Percentiles rank a stretch among this genome's conserved stretches.
Conservation (phyloP, 1,140 invertebrate species). For the Carposina sasakii region DNA sequence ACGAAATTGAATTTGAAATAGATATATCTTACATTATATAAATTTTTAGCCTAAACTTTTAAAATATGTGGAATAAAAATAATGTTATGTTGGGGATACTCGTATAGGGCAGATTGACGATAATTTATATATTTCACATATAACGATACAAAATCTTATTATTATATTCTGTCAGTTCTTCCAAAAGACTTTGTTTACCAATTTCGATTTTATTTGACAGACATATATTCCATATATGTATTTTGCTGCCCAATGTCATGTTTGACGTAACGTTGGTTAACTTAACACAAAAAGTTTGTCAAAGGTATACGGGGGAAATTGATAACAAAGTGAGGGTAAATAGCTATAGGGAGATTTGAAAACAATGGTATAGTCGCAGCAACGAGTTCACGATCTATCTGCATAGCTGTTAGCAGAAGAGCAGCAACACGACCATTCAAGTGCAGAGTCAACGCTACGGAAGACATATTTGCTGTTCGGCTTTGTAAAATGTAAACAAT, state of each 20-base stretch:
- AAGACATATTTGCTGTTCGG: constrained; percentile 40
- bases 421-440: constrained; percentile 58
- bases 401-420: constrained; percentile 26
- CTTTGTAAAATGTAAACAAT: not conserved
- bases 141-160: not conserved
- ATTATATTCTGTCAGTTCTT: too few species aligned
- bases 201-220: too few species aligned
- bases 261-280: too few species aligned
- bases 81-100: not conserved
- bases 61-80: not conserved
- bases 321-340: constrained; percentile 28
- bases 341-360: too few species aligned
- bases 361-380: too few species aligned
- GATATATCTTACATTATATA: constrained; percentile 28
- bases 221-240: too few species aligned
- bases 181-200: too few species aligned
- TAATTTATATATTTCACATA: not conserved
- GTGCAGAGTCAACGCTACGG: constrained; percentile 60
- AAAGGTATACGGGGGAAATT: too few species aligned
- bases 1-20: constrained; percentile 63
- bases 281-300: too few species aligned
- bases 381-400: too few species aligned
- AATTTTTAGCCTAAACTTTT: not conserved
- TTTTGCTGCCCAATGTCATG: too few species aligned
- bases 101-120: not conserved